Conservation (phyloP, 2,113 vertebrate genomes). For the Tachysurus vachellii region DNA sequence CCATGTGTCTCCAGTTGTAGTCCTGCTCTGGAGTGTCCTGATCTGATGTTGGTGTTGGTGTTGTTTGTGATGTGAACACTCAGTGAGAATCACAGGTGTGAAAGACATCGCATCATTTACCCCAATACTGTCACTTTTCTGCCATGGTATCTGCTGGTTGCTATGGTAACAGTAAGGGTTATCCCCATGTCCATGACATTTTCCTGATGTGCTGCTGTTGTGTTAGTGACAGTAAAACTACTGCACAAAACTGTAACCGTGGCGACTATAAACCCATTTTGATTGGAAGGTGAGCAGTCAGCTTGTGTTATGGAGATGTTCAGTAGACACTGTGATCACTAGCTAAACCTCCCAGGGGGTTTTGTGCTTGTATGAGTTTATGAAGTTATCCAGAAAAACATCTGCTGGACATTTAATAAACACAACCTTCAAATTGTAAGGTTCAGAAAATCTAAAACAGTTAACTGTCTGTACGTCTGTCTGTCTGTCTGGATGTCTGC, state of each 20-base stretch:
- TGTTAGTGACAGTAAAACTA: not conserved
- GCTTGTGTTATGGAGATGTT: not conserved
- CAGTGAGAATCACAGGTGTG: no score
- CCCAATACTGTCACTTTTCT: not conserved
- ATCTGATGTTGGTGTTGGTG: not conserved
- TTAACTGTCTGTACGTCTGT: not conserved
- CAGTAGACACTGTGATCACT: fast-evolving
- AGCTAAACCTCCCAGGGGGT: no score
- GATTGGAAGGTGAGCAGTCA: not conserved
- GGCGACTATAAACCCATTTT: not conserved
- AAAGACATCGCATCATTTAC: no score
- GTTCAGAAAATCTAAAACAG: not conserved
- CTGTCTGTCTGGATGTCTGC: not conserved
- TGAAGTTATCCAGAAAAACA: not conserved
- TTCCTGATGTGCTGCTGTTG: not conserved
- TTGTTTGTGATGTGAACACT: not conserved
- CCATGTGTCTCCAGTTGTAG: not conserved
- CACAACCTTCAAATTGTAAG: not conserved
- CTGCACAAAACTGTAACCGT: not conserved
- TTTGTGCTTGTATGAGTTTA: not conserved
- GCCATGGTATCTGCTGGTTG: not conserved
- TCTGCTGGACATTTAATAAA: not conserved
- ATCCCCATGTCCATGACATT: not conserved
- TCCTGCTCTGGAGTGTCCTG: not conserved
- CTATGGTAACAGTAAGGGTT: not conserved